Evolutionary conservation across 2,888 invertebrate species (phyloP).

Genomic region (Mayetiola destructor): DNA sequence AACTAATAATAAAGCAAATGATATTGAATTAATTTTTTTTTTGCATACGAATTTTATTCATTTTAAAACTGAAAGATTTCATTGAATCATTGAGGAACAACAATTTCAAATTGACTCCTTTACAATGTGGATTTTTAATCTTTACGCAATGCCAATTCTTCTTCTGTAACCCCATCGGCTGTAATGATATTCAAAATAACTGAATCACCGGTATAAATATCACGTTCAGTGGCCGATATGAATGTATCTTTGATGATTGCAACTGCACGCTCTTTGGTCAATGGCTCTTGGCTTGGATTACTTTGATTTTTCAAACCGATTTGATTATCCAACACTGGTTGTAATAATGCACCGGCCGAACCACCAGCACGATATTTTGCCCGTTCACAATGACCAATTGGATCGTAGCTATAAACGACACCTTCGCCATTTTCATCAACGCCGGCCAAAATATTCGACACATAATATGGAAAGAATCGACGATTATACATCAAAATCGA

Average conservation of each 20-base stretch:
- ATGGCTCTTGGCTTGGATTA: slow-evolving; percentile 40
- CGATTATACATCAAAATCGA: slow-evolving; percentile 92
- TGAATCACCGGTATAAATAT: slow-evolving; percentile 92
- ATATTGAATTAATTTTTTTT: not conserved
- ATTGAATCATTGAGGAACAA: too few species aligned
- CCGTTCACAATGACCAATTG: slow-evolving; percentile 87
- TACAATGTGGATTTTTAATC: slow-evolving; percentile 5
- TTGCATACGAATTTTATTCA: not conserved
- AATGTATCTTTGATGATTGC: slow-evolving; percentile 87
- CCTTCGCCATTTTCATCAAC: slow-evolving; percentile 87
- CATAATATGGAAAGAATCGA: slow-evolving; percentile 96
- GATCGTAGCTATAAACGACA: slow-evolving; percentile 91
- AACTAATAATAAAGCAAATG: not conserved
- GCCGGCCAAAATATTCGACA: slow-evolving; percentile 88
- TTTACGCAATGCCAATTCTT: slow-evolving; percentile 11
- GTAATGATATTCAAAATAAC: slow-evolving; percentile 77
- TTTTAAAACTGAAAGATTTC: not conserved
- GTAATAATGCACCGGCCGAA: slow-evolving; percentile 75
- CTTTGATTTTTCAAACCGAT: slow-evolving; percentile 79
- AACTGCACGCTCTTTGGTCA: slow-evolving; percentile 69
- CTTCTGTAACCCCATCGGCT: slow-evolving; percentile 52
- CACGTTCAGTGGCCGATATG: slow-evolving; percentile 93
- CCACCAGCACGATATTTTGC: slow-evolving; percentile 78
- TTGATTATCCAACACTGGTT: slow-evolving; percentile 93
- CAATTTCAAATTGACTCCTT: not conserved